These are phyloP conservation scores for Rhabdomys dilectus DNA, from an alignment of 2,113 vertebrate genomes.

Conservation along the genomic window DNA sequence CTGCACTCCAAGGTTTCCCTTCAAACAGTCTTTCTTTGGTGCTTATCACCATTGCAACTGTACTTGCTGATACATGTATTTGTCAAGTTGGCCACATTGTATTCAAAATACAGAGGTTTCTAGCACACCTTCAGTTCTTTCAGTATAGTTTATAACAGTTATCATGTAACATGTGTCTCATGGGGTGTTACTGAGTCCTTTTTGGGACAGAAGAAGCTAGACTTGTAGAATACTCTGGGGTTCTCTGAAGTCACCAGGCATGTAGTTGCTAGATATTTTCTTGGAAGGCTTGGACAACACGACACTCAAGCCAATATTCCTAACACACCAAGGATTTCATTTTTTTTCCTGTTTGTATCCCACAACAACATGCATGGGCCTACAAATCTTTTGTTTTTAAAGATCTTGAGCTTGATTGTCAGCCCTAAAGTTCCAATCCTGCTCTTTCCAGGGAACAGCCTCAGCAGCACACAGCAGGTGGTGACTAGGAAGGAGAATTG, in stretches of 20 bases:
- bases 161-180: background rate
- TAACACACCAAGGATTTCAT: background rate
- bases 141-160: background rate
- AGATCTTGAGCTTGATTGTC: background rate
- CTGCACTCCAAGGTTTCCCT: background rate
- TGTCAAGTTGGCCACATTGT: background rate
- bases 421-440: constrained; percentile 16
- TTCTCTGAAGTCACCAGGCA: background rate
- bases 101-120: background rate
- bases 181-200: background rate
- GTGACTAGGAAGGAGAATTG: constrained; percentile 49
- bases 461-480: constrained; percentile 61
- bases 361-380: background rate
- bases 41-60: background rate
- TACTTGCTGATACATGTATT: background rate
- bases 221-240: background rate
- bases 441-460: constrained; percentile 3
- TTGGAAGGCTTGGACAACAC: background rate
- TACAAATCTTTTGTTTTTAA: background rate
- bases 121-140: background rate
- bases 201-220: background rate
- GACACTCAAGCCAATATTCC: background rate
- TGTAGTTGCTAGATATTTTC: background rate
- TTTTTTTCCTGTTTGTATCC: background rate
- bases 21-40: background rate